phyloP scores from a whole-genome alignment of 2,888 invertebrate genomes.

The Dyspetes luteomarginatus region DNA sequence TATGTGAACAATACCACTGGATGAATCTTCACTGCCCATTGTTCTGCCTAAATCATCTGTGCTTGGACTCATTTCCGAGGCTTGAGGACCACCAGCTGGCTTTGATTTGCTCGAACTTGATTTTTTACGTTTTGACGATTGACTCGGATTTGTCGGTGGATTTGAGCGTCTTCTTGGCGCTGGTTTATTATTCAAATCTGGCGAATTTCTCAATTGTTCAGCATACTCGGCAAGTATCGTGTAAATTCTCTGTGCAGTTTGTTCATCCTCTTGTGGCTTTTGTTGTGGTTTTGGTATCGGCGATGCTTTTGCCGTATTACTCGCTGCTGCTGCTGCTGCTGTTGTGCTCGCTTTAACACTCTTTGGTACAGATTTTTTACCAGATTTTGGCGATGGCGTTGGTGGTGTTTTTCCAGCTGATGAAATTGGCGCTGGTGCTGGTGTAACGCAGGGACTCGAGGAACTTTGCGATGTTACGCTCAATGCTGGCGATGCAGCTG shows the following conservation, averaged over 20 bases:
- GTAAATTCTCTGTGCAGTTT: constrained; percentile 91
- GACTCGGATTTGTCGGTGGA: constrained; percentile 89
- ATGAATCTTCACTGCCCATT: constrained; percentile 91
- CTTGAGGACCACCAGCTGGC: constrained; percentile 82
- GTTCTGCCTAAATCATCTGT: constrained; percentile 88
- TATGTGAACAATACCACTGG: constrained; percentile 86
- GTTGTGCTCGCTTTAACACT: constrained; percentile 86
- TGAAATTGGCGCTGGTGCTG: constrained; percentile 83
- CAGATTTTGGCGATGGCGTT: constrained; percentile 78
- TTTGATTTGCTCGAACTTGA: constrained; percentile 87
- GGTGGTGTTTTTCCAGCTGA: constrained; percentile 84
- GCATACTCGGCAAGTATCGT: constrained; percentile 92
- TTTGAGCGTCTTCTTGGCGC: constrained; percentile 91
- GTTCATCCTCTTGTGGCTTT: constrained; percentile 92
- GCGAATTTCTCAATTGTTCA: constrained; percentile 91
- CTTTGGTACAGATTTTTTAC: constrained; percentile 84
- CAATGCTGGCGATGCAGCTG: constrained; percentile 85
- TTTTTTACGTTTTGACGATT: constrained; percentile 89
- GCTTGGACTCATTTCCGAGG: constrained; percentile 86
- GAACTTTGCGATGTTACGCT: constrained; percentile 86
- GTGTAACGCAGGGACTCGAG: constrained; percentile 86
- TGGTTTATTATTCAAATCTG: constrained; percentile 91
- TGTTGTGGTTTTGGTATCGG: constrained; percentile 88
- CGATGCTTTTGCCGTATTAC: constrained; percentile 86
- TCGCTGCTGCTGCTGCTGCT: no score